Base-by-base conservation (phyloP, 30 jellyfish, hydroid and myxozoan genomes). In the Hydractinia symbiolongicarpus region DNA sequence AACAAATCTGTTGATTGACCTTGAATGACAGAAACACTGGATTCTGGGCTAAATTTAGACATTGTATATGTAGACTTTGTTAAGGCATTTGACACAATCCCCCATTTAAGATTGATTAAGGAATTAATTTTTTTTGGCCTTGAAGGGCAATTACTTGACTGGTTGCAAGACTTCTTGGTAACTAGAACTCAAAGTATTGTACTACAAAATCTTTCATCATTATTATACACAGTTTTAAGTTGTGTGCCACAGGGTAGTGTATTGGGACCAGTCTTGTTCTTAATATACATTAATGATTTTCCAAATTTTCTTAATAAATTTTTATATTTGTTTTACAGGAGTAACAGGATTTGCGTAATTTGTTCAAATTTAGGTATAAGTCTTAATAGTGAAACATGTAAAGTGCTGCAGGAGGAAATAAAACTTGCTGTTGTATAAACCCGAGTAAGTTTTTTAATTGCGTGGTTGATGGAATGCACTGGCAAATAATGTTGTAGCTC, bases 181-280 rank as follows among this genome's bases (percentile, higher is more conserved):
- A 58, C 1, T 30, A 30, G 44, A 30, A 30, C 44, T 30, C 1
- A 30, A 30, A 30, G 44, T 30, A 2, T 30, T 30, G 44, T n/a
- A n/a, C n/a, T n/a, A n/a, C n/a, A n/a, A n/a, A 9, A n/a, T 57
- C 10, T 57, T 57, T 57, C n/a, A 57, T 57, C 68, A 57, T n/a
- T 10, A 57, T 9, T 9, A n/a, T n/a, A n/a, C 68, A n/a, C n/a
- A 57, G 68, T 57, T 57, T 57, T n/a, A n/a, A 57, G 68, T 10
- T 57, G 68, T 57, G 68, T 57, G 68, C 68, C 68, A 10, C 68
- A 57, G 68, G 68, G 68, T n/a, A 57, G 68, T 57, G 68, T 57
- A 9, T 57, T 57, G 68, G 68, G 68, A 57, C 68, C 10, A 57
- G n/a, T 57, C 68, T n/a, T 57, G 68, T 57, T 57, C n/a, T 57